Conservation (phyloP, 2,113 vertebrate species). For the Odocoileus hemionus region DNA sequence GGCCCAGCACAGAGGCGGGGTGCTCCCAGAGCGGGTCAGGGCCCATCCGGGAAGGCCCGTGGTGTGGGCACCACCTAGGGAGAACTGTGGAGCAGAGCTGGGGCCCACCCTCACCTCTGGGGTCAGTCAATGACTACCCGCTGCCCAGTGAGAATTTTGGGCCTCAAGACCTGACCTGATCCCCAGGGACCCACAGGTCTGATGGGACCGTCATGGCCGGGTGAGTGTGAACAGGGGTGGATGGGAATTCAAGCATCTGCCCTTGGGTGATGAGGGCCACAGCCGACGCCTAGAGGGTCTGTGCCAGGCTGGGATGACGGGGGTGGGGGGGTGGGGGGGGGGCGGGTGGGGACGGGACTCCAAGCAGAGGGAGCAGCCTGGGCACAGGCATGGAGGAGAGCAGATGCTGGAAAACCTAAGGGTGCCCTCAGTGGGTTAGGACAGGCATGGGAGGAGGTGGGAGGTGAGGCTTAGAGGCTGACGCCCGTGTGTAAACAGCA, state of each 20-base stretch:
- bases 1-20: background rate
- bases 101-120: background rate
- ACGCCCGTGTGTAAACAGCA: rapidly evolving
- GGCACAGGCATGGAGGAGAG: background rate
- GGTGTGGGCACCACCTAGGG: rapidly evolving
- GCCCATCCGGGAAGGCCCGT: background rate
- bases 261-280: background rate
- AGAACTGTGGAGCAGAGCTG: background rate
- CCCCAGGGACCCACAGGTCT: background rate
- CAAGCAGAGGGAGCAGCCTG: background rate
- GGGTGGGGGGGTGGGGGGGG: rapidly evolving
- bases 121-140: background rate
- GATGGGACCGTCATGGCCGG: background rate
- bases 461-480: rapidly evolving
- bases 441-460: background rate
- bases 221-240: background rate
- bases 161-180: background rate
- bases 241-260: background rate
- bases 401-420: background rate
- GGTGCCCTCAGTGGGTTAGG: background rate
- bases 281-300: background rate
- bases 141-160: background rate
- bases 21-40: background rate
- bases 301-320: background rate
- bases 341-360: rapidly evolving